Conservation (phyloP, 2,888 invertebrate genomes). For the Tanytarsus gracilentus region DNA sequence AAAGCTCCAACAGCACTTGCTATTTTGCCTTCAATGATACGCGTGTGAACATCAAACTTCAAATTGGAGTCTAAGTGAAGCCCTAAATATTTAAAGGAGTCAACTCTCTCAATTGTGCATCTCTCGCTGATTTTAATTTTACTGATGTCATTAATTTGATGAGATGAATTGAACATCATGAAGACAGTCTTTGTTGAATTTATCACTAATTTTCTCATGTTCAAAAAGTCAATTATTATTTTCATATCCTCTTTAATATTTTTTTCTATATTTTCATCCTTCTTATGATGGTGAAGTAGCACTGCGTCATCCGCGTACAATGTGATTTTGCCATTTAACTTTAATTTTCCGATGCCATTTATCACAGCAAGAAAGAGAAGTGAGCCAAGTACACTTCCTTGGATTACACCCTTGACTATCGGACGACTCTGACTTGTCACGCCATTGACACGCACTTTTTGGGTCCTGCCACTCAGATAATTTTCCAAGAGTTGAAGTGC, state of each 20-base stretch:
- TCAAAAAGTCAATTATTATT: neutral
- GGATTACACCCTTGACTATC: neutral
- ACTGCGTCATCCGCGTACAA: neutral
- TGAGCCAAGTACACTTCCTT: neutral
- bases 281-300: neutral
- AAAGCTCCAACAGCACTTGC: neutral
- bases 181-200: neutral
- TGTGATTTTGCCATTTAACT: neutral
- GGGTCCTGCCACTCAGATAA: neutral
- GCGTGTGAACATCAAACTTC: neutral
- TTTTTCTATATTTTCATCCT: neutral
- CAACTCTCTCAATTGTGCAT: neutral
- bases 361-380: neutral
- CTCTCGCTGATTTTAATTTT: neutral
- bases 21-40: neutral
- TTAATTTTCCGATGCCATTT: neutral
- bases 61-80: neutral
- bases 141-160: neutral
- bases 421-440: neutral
- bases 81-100: neutral
- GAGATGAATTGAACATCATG: neutral
- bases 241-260: neutral
- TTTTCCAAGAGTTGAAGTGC: neutral
- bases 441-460: neutral
- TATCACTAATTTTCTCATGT: neutral